phyloP scores from a whole-genome alignment of 2,888 invertebrate species.

The Heliothis peltigera region DNA sequence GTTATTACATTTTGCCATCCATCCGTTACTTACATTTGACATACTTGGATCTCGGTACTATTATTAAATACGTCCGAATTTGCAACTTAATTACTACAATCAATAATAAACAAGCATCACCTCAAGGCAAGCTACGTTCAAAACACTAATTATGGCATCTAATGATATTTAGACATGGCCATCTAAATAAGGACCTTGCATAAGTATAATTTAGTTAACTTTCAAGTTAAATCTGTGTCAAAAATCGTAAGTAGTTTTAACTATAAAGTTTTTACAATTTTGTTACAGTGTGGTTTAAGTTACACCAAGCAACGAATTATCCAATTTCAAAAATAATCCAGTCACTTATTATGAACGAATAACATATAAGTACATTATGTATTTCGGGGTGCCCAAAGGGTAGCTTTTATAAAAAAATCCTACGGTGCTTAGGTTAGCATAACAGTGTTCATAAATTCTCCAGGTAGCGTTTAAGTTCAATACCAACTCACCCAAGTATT shows the following conservation, averaged over 20 bases:
- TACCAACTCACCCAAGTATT: slow-evolving; percentile 90
- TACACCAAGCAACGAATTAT: no score
- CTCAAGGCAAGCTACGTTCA: slow-evolving; percentile 19
- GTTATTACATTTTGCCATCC: no score
- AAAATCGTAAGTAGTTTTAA: not conserved
- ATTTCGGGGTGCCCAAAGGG: no score
- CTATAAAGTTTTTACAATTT: no score
- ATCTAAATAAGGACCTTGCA: not conserved
- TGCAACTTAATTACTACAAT: not conserved
- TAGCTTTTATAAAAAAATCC: no score
- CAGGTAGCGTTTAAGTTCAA: not conserved
- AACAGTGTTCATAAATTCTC: no score
- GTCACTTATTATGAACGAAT: no score
- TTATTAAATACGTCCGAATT: not conserved
- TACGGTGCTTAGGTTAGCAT: no score
- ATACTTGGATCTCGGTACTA: not conserved
- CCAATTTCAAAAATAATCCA: no score
- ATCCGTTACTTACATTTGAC: no score
- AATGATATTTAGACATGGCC: not conserved
- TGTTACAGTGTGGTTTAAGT: no score
- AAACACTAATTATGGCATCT: slow-evolving; percentile 1
- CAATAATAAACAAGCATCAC: not conserved
- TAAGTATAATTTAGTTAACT: not conserved
- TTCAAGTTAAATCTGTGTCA: not conserved
- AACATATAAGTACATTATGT: no score